Evolutionary conservation across 2,113 vertebrate species (phyloP).

Genomic region (Corvus cornix): DNA sequence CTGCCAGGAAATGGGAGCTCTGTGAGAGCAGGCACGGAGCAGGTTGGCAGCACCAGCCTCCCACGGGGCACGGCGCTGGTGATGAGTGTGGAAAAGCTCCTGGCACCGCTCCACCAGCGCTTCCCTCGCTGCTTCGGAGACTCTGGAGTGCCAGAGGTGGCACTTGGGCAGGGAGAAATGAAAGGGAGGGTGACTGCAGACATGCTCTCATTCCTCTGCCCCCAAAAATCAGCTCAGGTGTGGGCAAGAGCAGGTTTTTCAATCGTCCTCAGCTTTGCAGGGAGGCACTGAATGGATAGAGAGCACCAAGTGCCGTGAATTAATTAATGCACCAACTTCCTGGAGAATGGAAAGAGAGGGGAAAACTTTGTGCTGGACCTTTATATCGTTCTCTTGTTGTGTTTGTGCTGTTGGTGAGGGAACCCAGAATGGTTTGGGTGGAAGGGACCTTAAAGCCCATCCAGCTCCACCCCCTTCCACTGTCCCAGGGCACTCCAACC

Average conservation of each 20-base stretch:
- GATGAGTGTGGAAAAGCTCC: fast-evolving
- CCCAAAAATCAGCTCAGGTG: neutral
- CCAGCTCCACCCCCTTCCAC: fast-evolving
- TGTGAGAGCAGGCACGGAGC: neutral
- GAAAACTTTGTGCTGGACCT: fast-evolving
- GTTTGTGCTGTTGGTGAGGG: fast-evolving
- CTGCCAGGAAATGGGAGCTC: neutral
- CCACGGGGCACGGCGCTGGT: neutral
- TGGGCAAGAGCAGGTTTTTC: neutral
- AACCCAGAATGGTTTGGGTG: neutral
- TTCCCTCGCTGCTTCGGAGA: neutral
- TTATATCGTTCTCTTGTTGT: fast-evolving
- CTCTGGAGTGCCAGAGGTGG: fast-evolving
- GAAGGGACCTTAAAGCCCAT: fast-evolving
- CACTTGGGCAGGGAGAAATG: neutral
- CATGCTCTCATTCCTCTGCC: neutral
- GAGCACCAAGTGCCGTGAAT: neutral
- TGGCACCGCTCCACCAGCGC: neutral
- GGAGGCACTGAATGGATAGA: neutral
- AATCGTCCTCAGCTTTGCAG: neutral
- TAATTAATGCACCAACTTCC: neutral
- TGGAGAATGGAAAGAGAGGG: neutral
- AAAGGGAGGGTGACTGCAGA: neutral
- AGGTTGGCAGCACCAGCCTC: fast-evolving
- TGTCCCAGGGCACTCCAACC: neutral